A percentile compares a stretch with the other conserved stretches of the same genome.
These are phyloP conservation scores for Alouatta palliata DNA, from an alignment of 2,113 vertebrate species.

Conservation along the genomic window DNA sequence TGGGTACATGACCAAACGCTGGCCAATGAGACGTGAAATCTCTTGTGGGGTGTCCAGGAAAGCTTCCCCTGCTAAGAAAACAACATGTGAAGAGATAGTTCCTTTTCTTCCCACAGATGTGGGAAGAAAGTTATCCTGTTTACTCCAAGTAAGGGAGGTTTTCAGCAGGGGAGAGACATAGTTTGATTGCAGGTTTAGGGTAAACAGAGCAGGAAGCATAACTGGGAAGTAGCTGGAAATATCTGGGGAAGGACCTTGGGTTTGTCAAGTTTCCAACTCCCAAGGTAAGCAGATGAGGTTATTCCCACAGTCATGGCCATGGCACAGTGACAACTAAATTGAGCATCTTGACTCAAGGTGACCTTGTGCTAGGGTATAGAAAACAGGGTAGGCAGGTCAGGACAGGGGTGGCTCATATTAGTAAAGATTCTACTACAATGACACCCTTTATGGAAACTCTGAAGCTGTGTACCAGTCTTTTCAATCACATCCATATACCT, in stretches of 20 bases:
- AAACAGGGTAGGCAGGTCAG: background rate
- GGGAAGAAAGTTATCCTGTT: no score
- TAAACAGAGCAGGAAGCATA: background rate
- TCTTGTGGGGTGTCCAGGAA: background rate
- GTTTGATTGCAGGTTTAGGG: background rate
- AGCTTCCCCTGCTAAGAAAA: background rate
- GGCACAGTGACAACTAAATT: background rate
- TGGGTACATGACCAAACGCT: background rate
- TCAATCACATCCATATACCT: background rate
- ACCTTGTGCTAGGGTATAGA: background rate
- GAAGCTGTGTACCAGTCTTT: background rate
- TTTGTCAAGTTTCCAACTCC: background rate
- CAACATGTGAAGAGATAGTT: background rate
- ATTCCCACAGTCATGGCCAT: fast-evolving
- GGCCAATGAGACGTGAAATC: background rate
- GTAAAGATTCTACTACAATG: background rate
- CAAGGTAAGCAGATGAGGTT: background rate
- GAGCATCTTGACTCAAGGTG: background rate
- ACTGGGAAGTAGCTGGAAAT: background rate
- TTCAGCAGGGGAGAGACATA: no score
- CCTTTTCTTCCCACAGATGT: background rate
- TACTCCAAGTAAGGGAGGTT: background rate
- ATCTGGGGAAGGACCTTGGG: background rate
- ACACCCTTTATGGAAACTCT: background rate
- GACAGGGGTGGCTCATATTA: background rate